Percentiles rank a stretch among this genome's conserved stretches.
Conservation (phyloP, 2,113 vertebrate genomes). For the Pterophyllum scalare region DNA sequence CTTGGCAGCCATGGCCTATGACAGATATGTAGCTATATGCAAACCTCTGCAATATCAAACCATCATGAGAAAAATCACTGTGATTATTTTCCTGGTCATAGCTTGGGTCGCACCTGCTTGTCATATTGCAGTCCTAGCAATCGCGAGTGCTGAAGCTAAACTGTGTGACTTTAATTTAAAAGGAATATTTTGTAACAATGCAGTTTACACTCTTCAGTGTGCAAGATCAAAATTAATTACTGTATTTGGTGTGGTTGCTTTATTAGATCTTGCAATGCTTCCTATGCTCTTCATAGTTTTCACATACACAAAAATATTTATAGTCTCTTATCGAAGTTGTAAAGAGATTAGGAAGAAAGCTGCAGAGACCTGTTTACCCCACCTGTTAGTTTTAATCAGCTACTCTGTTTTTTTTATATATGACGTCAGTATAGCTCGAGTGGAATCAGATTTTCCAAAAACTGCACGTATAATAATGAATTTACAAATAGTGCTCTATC, state of each 20-base stretch:
- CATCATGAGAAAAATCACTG: conserved; percentile 24
- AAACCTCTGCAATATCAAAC: conserved; percentile 7
- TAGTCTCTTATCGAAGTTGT: background rate
- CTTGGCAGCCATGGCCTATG: conserved; percentile 14
- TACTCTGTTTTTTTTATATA: background rate
- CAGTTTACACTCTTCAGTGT: conserved; percentile 17
- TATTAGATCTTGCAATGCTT: fast-evolving
- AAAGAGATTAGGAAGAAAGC: conserved; percentile 12
- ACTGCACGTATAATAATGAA: fast-evolving
- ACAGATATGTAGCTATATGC: conserved; percentile 28
- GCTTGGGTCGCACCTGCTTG: conserved; percentile 27
- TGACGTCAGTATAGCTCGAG: background rate
- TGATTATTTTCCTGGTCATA: background rate
- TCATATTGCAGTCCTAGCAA: background rate
- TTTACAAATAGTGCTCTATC: background rate
- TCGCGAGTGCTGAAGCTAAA: background rate
- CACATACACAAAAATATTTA: conserved; percentile 12
- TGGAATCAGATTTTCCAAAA: background rate
- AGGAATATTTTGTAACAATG: conserved; percentile 35
- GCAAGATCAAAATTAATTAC: background rate
- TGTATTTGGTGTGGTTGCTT: fast-evolving
- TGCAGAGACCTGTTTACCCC: conserved; percentile 37
- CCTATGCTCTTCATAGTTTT: background rate
- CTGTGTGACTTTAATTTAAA: background rate
- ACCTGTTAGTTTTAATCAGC: conserved; percentile 28